phyloP scores from a whole-genome alignment of 2,888 invertebrate genomes.

The Mechanitis messenoides region DNA sequence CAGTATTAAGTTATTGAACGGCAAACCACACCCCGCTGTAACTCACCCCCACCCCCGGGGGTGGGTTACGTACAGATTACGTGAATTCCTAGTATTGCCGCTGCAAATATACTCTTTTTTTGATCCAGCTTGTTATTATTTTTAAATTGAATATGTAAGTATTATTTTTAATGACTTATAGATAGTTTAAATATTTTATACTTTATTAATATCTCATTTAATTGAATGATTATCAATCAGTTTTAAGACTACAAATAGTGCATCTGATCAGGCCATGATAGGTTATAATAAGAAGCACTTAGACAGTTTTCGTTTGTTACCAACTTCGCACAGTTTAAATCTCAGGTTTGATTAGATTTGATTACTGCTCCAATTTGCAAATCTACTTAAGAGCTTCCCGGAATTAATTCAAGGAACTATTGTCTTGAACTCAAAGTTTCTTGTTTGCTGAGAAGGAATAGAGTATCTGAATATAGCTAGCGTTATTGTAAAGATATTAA shows the following conservation, averaged over 20 bases:
- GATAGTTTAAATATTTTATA: no score
- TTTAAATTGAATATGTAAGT: background rate
- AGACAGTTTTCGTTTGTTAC: no score
- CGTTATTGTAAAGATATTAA: no score
- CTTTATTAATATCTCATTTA: no score
- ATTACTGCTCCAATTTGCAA: conserved; percentile 40
- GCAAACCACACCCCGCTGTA: conserved; percentile 76
- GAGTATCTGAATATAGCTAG: no score
- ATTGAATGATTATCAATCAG: no score
- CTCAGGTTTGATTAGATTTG: conserved; percentile 32
- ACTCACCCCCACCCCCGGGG: conserved; percentile 49
- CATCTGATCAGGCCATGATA: no score
- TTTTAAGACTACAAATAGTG: no score
- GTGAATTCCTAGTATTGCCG: conserved; percentile 32
- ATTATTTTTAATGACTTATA: background rate
- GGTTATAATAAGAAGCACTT: no score
- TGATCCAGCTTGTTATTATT: conserved; percentile 4
- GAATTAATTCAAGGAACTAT: conserved; percentile 27
- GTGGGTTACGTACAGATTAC: conserved; percentile 47
- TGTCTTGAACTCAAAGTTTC: conserved; percentile 3
- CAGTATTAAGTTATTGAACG: conserved; percentile 77
- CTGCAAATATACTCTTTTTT: conserved; percentile 19
- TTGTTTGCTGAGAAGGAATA: background rate
- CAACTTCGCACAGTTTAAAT: background rate
- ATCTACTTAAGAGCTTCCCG: conserved; percentile 36